phyloP scores from a whole-genome alignment of 2,888 invertebrate species.

The Lasioglossum lativentre region DNA sequence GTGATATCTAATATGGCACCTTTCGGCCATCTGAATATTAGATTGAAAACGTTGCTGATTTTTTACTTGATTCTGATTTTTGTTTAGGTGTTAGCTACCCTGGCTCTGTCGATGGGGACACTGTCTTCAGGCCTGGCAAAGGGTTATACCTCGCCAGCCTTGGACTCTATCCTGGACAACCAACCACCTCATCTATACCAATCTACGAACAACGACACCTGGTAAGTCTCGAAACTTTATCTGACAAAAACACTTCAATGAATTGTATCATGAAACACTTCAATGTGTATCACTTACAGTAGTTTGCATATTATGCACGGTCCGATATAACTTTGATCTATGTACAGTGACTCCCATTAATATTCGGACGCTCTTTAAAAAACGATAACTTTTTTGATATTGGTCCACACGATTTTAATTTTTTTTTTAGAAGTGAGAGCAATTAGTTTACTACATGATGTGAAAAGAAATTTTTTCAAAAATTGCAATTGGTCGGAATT shows the following conservation, averaged over 20 bases:
- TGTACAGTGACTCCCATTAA: no score
- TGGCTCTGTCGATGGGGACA: slow-evolving; percentile 92
- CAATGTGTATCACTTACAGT: no score
- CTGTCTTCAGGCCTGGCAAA: slow-evolving; percentile 92
- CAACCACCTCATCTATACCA: slow-evolving; percentile 83
- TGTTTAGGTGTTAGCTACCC: slow-evolving; percentile 90
- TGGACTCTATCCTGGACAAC: slow-evolving; percentile 91
- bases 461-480: no score
- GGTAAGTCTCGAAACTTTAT: slow-evolving; percentile 71
- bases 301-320: no score
- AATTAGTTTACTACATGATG: no score
- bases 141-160: slow-evolving; percentile 93
- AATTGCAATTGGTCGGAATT: no score
- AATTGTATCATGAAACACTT: not conserved
- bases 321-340: no score
- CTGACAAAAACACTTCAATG: not conserved
- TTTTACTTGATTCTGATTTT: slow-evolving; percentile 5
- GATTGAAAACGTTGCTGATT: not conserved
- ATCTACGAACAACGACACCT: slow-evolving; percentile 80
- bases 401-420: no score
- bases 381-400: no score
- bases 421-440: no score
- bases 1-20: not conserved
- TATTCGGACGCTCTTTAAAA: no score
- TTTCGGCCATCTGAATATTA: no score